Conservation (phyloP, 2,888 invertebrate species). For the Phortica magna region DNA sequence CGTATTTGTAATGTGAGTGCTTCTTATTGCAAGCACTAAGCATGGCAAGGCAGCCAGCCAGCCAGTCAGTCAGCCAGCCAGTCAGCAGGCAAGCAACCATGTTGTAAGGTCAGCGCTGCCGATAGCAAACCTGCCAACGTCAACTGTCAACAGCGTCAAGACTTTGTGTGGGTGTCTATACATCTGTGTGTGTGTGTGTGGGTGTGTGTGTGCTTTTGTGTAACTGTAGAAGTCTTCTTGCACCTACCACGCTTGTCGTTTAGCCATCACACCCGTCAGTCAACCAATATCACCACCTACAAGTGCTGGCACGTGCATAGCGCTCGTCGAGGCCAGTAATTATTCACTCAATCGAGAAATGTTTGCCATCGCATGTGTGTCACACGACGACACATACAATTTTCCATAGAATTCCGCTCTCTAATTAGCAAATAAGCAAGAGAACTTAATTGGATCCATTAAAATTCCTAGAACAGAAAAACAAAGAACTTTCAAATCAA, state of each 20-base stretch:
- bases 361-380: neutral
- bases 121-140: slow-evolving; percentile 12
- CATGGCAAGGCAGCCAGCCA: neutral
- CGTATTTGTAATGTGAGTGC: slow-evolving; percentile 60
- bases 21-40: neutral
- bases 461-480: neutral
- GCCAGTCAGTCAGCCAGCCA: neutral
- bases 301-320: neutral
- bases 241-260: no score
- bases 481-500: neutral
- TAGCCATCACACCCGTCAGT: neutral
- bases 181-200: no score
- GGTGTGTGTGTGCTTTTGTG: no score
- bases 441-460: neutral
- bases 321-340: neutral
- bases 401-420: neutral
- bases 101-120: slow-evolving; percentile 9
- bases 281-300: neutral
- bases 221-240: no score
- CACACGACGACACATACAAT: neutral
- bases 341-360: slow-evolving; percentile 13
- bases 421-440: slow-evolving; percentile 1
- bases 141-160: slow-evolving; percentile 1
- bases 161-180: no score
- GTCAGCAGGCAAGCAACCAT: neutral